A percentile compares a stretch with the other conserved stretches of the same genome.
Evolutionary conservation across 2,888 invertebrate species (phyloP).

Genomic region (Tholera decimalis): DNA sequence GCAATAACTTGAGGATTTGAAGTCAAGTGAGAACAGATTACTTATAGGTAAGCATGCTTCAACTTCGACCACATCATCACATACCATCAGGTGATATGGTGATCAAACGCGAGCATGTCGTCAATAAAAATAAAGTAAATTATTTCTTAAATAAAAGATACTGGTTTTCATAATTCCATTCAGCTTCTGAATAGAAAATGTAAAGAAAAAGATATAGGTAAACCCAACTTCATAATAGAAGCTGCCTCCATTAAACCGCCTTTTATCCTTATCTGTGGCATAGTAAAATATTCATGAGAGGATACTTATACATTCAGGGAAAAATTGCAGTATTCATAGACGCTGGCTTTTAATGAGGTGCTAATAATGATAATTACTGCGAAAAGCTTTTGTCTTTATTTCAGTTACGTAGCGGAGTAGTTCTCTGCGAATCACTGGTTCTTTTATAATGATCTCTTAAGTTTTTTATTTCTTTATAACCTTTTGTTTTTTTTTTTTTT

Average conservation of each 20-base stretch:
- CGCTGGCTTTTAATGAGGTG: slow-evolving; percentile 52
- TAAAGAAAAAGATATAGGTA: slow-evolving; percentile 1
- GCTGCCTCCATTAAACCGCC: slow-evolving; percentile 29
- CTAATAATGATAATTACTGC: slow-evolving; percentile 56
- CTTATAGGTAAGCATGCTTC: too few relatives aligned
- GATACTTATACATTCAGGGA: slow-evolving; percentile 42
- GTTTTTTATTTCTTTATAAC: slow-evolving; percentile 15
- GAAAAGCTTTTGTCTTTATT: slow-evolving; percentile 35
- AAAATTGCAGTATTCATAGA: slow-evolving; percentile 54
- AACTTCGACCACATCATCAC: too few relatives aligned
- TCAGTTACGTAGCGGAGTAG: slow-evolving; percentile 12
- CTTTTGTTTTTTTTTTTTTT: too few relatives aligned
- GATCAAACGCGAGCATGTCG: too few relatives aligned
- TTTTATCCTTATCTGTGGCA: slow-evolving; percentile 39
- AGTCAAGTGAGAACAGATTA: too few relatives aligned
- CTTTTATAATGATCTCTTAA: neutral
- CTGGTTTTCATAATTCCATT: too few relatives aligned
- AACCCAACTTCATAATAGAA: slow-evolving; percentile 26
- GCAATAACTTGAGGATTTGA: too few relatives aligned
- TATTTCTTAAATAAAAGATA: too few relatives aligned
- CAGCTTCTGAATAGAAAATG: neutral
- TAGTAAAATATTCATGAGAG: slow-evolving; percentile 54
- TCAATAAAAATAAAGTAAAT: too few relatives aligned
- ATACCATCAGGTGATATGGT: too few relatives aligned
- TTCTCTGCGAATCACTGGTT: neutral